Conservation (phyloP, 1,140 invertebrate genomes). For the Ceratina australensis region DNA sequence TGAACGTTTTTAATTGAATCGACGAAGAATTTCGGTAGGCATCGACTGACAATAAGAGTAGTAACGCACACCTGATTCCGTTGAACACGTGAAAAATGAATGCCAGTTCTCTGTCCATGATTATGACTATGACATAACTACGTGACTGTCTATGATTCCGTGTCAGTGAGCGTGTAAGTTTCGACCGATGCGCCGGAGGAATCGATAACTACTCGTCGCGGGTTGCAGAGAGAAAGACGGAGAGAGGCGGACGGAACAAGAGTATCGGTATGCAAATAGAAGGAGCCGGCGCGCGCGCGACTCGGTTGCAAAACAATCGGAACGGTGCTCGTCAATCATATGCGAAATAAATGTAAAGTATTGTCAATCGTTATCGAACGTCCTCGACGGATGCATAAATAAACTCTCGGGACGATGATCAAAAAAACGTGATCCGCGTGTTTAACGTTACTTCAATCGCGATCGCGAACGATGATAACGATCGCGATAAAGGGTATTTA, state of each 20-base stretch:
- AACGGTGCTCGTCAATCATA: slow-evolving; percentile 13
- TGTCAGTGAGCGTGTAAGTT: not conserved
- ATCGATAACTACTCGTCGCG: slow-evolving; percentile 17
- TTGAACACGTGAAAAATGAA: too few relatives aligned
- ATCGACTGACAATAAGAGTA: not conserved
- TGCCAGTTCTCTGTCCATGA: too few relatives aligned
- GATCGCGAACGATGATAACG: slow-evolving; percentile 1
- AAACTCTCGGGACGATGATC: slow-evolving; percentile 11
- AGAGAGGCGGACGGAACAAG: not conserved
- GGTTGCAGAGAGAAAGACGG: too few relatives aligned
- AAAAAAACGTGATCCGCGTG: slow-evolving; percentile 6
- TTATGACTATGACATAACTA: not conserved
- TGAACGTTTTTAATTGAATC: too few relatives aligned
- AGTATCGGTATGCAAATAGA: slow-evolving; percentile 10
- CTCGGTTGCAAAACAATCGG: slow-evolving; percentile 14
- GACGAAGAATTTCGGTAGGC: too few relatives aligned
- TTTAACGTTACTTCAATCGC: not conserved
- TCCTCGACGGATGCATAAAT: not conserved
- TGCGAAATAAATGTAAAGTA: slow-evolving; percentile 1
- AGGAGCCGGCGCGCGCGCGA: not conserved
- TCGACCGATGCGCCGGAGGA: not conserved
- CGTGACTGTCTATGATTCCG: not conserved
- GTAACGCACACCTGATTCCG: too few relatives aligned
- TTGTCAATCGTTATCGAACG: slow-evolving; percentile 13
- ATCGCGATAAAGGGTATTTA: not conserved